Percentiles rank a stretch among this genome's conserved stretches.
phyloP scores from a whole-genome alignment of 2,113 vertebrate genomes.

The Antechinus flavipes region DNA sequence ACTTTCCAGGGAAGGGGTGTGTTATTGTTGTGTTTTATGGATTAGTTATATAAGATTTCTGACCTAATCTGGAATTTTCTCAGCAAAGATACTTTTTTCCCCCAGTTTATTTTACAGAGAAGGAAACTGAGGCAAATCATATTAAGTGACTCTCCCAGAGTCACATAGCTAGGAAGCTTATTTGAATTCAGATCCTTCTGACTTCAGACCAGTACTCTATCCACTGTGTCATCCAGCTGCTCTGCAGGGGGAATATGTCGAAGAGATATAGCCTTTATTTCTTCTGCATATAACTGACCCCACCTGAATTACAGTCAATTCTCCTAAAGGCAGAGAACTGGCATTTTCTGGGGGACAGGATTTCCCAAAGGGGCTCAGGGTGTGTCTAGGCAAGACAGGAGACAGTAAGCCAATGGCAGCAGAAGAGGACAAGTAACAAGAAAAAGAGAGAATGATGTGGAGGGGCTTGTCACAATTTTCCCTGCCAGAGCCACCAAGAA shows the following conservation, averaged over 20 bases:
- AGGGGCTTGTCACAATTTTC: neutral
- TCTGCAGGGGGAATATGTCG: neutral
- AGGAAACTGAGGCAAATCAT: neutral
- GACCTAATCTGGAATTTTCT: neutral
- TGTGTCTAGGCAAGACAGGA: neutral
- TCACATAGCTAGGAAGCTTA: neutral
- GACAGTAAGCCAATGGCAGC: neutral
- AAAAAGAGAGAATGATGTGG: neutral
- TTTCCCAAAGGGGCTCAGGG: neutral
- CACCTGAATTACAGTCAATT: neutral
- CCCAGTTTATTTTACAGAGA: neutral
- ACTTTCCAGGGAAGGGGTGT: neutral
- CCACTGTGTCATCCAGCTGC: too few species aligned
- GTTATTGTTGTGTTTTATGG: neutral
- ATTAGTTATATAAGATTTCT: neutral
- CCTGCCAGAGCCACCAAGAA: neutral
- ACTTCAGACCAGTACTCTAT: too few species aligned
- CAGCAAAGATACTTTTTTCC: neutral
- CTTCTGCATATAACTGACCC: neutral
- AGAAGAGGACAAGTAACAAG: neutral
- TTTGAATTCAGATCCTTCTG: neutral
- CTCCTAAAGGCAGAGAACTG: neutral
- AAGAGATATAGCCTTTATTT: neutral
- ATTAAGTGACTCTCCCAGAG: neutral
- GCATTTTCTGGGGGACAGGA: neutral